Conservation (phyloP, 1,140 invertebrate genomes). For the Charaxes varanes region DNA sequence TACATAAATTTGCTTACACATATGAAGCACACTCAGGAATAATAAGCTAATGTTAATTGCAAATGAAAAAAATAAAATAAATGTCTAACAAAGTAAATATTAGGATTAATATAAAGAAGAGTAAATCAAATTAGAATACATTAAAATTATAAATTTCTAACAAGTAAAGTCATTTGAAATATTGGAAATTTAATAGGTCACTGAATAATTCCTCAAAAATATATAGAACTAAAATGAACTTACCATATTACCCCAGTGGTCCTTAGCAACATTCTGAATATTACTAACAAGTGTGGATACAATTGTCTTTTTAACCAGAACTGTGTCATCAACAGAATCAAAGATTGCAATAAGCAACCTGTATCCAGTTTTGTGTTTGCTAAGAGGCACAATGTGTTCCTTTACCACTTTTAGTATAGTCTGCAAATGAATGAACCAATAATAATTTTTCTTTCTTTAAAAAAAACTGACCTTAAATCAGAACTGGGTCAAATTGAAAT, state of each 20-base stretch:
- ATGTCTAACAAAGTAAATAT: neutral
- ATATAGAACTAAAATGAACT: constrained; percentile 14
- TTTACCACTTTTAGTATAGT: constrained; percentile 88
- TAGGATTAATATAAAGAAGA: too few species aligned
- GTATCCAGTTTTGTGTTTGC: constrained; percentile 90
- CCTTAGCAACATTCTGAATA: constrained; percentile 80
- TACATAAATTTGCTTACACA: too few species aligned
- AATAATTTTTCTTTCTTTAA: too few species aligned
- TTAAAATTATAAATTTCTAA: too few species aligned
- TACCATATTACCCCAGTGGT: constrained; percentile 84
- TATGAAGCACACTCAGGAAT: too few species aligned
- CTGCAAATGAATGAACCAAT: constrained; percentile 40
- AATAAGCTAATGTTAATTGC: too few species aligned
- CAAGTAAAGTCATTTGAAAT: too few species aligned
- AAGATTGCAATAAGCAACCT: constrained; percentile 88
- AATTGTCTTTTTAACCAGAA: constrained; percentile 89
- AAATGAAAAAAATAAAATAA: neutral
- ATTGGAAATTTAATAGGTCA: too few species aligned
- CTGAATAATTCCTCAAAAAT: too few species aligned
- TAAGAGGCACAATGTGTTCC: constrained; percentile 86
- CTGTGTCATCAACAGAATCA: constrained; percentile 95
- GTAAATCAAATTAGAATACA: too few species aligned
- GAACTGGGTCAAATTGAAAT: neutral
- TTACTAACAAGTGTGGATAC: constrained; percentile 84
- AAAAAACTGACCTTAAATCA: too few species aligned